Evolutionary conservation across 2,888 invertebrate species (phyloP).

Genomic region (Electrophaes corylata): DNA sequence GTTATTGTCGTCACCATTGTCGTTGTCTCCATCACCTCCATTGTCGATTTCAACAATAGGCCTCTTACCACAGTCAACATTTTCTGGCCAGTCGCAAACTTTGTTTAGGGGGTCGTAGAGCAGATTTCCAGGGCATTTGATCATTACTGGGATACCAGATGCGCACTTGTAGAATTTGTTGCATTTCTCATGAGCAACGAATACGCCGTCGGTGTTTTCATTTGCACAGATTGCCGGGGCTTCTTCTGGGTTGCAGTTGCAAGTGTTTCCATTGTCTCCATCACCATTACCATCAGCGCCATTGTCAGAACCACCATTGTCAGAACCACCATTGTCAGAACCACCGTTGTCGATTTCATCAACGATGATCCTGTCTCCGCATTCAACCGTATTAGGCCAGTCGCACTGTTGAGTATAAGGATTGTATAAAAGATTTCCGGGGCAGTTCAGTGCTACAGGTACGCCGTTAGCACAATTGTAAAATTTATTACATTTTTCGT

Average conservation of each 20-base stretch:
- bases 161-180: slow-evolving; percentile 1
- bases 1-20: slow-evolving; percentile 9
- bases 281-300: neutral
- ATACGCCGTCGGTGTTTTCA: neutral
- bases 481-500: slow-evolving; percentile 50
- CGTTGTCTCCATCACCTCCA: neutral
- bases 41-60: slow-evolving; percentile 37
- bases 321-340: no score
- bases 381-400: slow-evolving; percentile 46
- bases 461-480: slow-evolving; percentile 44
- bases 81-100: slow-evolving; percentile 48
- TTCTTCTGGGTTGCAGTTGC: slow-evolving; percentile 2
- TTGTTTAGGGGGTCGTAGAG: slow-evolving; percentile 46
- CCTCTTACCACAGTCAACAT: slow-evolving; percentile 49
- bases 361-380: slow-evolving; percentile 19
- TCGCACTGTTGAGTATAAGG: slow-evolving; percentile 41
- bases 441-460: slow-evolving; percentile 31
- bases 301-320: neutral
- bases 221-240: neutral
- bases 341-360: neutral
- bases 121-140: slow-evolving; percentile 40
- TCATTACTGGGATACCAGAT: neutral
- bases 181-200: slow-evolving; percentile 3
- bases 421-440: slow-evolving; percentile 27
- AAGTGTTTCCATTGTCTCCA: slow-evolving; percentile 3